Conservation (phyloP, 2,797 vertebrate genomes). For the Jordanella pulchra region DNA sequence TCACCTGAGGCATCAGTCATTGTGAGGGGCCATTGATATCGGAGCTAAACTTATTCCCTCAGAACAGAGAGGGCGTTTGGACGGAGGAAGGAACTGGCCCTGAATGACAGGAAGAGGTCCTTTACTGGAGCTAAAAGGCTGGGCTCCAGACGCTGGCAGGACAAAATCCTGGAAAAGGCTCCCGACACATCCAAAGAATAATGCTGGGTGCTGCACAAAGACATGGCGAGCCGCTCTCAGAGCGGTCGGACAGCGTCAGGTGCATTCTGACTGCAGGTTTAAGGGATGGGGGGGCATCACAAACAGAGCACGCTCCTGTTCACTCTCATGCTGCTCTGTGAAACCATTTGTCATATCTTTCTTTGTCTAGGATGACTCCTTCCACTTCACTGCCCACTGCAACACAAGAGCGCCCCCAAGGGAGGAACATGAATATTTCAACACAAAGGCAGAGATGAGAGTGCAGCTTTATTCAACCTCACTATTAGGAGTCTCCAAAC, state of each 20-base stretch:
- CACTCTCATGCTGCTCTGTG: constrained; percentile 7
- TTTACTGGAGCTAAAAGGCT: constrained; percentile 40
- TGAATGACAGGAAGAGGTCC: constrained; percentile 81
- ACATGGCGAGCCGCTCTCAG: constrained; percentile 49
- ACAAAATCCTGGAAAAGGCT: constrained; percentile 70
- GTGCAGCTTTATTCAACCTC: constrained; percentile 7
- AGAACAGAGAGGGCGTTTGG: constrained; percentile 40
- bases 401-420: constrained; percentile 73
- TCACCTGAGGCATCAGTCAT: background rate
- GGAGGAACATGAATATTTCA: constrained; percentile 45
- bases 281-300: background rate
- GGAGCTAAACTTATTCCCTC: constrained; percentile 17
- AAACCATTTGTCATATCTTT: constrained; percentile 36
- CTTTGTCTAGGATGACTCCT: constrained; percentile 35
- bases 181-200: constrained; percentile 65
- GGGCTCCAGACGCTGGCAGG: constrained; percentile 36
- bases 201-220: constrained; percentile 52
- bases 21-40: background rate
- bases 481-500: constrained; percentile 5
- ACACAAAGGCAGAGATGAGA: constrained; percentile 3
- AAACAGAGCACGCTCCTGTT: constrained; percentile 9
- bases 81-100: constrained; percentile 76
- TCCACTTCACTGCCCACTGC: constrained; percentile 35
- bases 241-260: constrained; percentile 16
- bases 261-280: constrained; percentile 18